Percentiles rank a stretch among this genome's conserved stretches.
Evolutionary conservation across 1,140 invertebrate species (phyloP).

Genomic region (Drosophila neocordata): DNA sequence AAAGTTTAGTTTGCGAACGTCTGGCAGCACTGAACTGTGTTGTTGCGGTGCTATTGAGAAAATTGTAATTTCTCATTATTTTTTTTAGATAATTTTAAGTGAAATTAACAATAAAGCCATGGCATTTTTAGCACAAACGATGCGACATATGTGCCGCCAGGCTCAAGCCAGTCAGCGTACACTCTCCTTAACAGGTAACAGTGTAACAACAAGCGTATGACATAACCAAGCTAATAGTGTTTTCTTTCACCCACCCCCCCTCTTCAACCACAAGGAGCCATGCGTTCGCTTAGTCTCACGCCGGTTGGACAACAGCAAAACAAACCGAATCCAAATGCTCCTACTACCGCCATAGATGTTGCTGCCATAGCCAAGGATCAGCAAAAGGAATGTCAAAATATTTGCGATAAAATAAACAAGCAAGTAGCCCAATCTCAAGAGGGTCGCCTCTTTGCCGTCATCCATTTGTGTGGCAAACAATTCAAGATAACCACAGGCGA

Average conservation of each 20-base stretch:
- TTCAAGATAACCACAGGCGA: constrained; percentile 94
- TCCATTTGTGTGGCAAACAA: constrained; percentile 92
- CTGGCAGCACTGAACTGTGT: not conserved
- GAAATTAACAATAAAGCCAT: constrained; percentile 26
- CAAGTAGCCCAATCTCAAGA: constrained; percentile 84
- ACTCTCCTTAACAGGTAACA: constrained; percentile 30
- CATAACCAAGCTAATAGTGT: constrained; percentile 51
- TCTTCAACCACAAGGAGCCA: constrained; percentile 40
- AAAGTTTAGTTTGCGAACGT: not conserved
- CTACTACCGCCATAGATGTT: constrained; percentile 24
- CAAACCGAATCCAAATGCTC: constrained; percentile 29
- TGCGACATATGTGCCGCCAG: constrained; percentile 57
- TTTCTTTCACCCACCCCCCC: not conserved
- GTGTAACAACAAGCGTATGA: constrained; percentile 31
- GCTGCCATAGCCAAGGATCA: constrained; percentile 47
- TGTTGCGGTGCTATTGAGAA: not conserved
- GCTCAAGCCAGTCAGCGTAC: constrained; percentile 26
- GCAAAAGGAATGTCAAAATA: constrained; percentile 69
- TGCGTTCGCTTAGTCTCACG: constrained; percentile 65
- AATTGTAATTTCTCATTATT: not conserved
- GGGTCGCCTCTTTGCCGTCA: constrained; percentile 93
- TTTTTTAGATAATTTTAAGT: constrained; percentile 29
- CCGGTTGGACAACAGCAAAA: constrained; percentile 61
- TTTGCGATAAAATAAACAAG: constrained; percentile 85
- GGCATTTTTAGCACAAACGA: constrained; percentile 54